Evolutionary conservation across 2,888 invertebrate species (phyloP), one percentile per base, ranked within the genome.

Genomic region (Dryococelus australis): DNA sequence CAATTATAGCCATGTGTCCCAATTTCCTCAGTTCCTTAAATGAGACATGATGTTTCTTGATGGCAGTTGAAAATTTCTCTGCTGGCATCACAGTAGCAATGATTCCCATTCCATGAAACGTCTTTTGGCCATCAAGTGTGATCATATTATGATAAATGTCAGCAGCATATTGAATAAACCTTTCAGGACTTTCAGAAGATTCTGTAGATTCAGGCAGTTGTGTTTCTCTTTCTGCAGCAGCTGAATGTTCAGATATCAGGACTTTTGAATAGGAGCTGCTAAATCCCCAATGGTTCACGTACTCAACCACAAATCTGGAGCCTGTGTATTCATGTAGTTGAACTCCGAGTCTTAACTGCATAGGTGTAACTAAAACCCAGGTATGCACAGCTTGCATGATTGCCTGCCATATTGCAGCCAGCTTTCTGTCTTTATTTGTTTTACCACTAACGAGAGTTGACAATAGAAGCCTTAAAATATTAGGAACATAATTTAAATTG

Each of bases 171-270:
- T 81, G 35, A 81, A 26, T 81, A 81, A 81, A 81, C 20, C 35
- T 10, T 27, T 13, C 81, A 81, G 81, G 81, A 81, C 5, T 27
- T 81, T 81, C 81, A 10, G 27, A 81, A 26, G 20, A 10, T 20
- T 81, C 27, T 81, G 35, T 13, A 27, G 81, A 6, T 27, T 10
- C 81, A 81, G 27, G 35, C 27, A 81, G 35, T 81, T 35, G 81
- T 81, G 81, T n/a, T 81, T 81, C 81, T 81, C 81, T 81, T 81
- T 81, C 81, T 81, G 81, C 81, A 10, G 81, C 81, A 26, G 81
- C 81, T 81, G 26, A 81, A 81, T 35, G 27, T 81, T 81, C 81
- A 81, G 26, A 27, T 26, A 9, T 26, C 28, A 27, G 81, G 8
- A 81, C 81, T 81, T 81, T 26, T 26, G 81, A 35, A 27, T 81